Evolutionary conservation across 2,113 vertebrate species (phyloP), one percentile per base, ranked within the genome.

Genomic region (Mustelus asterias): DNA sequence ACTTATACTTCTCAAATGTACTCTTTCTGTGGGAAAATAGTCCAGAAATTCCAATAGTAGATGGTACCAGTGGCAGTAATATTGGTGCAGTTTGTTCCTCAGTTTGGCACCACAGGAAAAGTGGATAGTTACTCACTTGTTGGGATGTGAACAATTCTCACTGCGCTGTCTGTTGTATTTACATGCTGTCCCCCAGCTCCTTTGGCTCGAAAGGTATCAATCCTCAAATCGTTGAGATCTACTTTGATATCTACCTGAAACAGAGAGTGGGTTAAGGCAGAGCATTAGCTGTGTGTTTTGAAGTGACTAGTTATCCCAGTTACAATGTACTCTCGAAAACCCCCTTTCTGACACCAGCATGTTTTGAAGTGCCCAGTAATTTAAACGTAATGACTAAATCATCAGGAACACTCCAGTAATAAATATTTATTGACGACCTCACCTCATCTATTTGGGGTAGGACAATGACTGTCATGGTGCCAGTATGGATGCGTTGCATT

Each of bases 401-500:
- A 58, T 89, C 86, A 58, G 24, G 48, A 58, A 58, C 48, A 26
- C 48, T 10, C 9, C 48, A 54, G 48, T 13, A 20, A 26, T 58
- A 60, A 33, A 9, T 9, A 13, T 90, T 3, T 33, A 10, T 22
- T 6, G 1, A 14, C 69, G 63, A 80, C 16, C 58, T 97, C 97
- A 99, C 99, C 98, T 99, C 98, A 63, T 97, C 97, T 37, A 98
- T 97, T 95, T 99, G 98, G 70, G 98, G 98, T 41, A 99, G 98
- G 63, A 99, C 97, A 48, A 99, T 98, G 24, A 99, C 98, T 0
- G 98, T 98, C 98, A 98, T 98, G 20, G 99, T 99, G 95, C 99
- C 99, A 0, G 99, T 99, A 97, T 99, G 99, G 96, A 99, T 99
- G 0, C 99, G 98, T 96, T 99, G 99, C 99, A 99, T 99, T 97